Evolutionary conservation across 2,888 invertebrate species (phyloP), one percentile per base, ranked within the genome.

Genomic region (Aleiodes leptofemur): DNA sequence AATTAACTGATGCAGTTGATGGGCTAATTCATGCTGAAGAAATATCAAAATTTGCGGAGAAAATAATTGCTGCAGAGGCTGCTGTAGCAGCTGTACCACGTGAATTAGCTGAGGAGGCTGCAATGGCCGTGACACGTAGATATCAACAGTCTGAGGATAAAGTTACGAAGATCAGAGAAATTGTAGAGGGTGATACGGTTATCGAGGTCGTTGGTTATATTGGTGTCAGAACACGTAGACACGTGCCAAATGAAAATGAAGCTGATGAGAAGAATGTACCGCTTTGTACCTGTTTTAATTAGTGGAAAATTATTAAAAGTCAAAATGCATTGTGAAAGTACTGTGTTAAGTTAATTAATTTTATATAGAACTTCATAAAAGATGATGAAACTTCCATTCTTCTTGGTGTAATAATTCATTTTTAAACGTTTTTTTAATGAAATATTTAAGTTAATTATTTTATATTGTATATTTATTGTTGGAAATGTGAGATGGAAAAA

Each of bases 131-230:
- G 53, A 90, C 90, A 0, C 86, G 86, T 73, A 82, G 83, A 29
- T 88, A 85, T 74, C 84, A 86, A 71, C 51, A 50, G 31, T 29
- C 31, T 9, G 84, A 86, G 4, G 86, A 90, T 76, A 81, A 90
- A 34, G 85, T 87, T 3, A 84, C 82, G 53, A 84, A 89, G 7
- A 84, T 89, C 34, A 83, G 83, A 29, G 86, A 90, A 74, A 85
- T 86, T 55, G 77, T 90, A 6, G 83, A 85, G 7, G 90, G 90
- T 0, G 82, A 84, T 4, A 87, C 87, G 78, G 87, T 90, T 0
- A 88, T 91, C 72, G 90, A 91, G 82, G 89, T 91, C 50, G 80
- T 90, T n/a, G 90, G 90, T 6, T 91, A 90, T 79, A 87, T 91
- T 43, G 90, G 90, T 4, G 84, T 90, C 13, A 90, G 90, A 5